A percentile compares a stretch with the other conserved stretches of the same genome.
Evolutionary conservation across 2,888 invertebrate species (phyloP).

Genomic region (Hedya salicella): DNA sequence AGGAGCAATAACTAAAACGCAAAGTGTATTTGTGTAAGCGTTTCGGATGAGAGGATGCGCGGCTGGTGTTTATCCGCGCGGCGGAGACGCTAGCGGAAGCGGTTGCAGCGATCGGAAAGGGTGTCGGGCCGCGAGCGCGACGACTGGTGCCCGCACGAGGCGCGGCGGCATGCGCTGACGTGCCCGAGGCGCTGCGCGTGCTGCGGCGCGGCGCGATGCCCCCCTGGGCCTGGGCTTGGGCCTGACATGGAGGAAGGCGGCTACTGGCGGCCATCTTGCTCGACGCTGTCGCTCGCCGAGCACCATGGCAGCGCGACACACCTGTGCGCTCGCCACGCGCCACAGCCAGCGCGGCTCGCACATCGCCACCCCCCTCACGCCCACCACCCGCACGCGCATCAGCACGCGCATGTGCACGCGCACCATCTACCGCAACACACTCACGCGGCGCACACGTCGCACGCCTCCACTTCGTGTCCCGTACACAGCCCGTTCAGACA

Average conservation of each 20-base stretch:
- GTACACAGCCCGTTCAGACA: constrained; percentile 91
- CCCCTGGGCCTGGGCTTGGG: constrained; percentile 57
- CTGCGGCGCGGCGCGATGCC: constrained; percentile 83
- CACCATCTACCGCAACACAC: constrained; percentile 80
- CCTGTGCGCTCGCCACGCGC: constrained; percentile 78
- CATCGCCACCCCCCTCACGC: constrained; percentile 74
- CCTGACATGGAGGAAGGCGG: constrained; percentile 83
- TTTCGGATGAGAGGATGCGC: constrained; percentile 78
- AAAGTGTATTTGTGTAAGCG: constrained; percentile 51
- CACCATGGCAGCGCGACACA: constrained; percentile 80
- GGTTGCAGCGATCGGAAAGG: constrained; percentile 71
- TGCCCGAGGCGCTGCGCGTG: constrained; percentile 82
- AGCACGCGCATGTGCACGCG: constrained; percentile 66
- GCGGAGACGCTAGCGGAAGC: constrained; percentile 73
- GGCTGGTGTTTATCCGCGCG: constrained; percentile 67
- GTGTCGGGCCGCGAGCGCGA: constrained; percentile 84
- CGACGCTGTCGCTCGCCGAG: constrained; percentile 80
- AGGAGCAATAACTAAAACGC: constrained; percentile 49
- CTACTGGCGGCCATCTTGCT: constrained; percentile 82
- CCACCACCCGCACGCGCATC: constrained; percentile 63
- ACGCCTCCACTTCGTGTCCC: constrained; percentile 86
- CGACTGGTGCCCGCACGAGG: constrained; percentile 83
- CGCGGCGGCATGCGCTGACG: constrained; percentile 83
- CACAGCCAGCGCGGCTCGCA: constrained; percentile 71
- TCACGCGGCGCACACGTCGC: constrained; percentile 75